Percentiles rank a stretch among this genome's conserved stretches.
Evolutionary conservation across 2,113 vertebrate genomes (phyloP).

Genomic region (Columba livia): DNA sequence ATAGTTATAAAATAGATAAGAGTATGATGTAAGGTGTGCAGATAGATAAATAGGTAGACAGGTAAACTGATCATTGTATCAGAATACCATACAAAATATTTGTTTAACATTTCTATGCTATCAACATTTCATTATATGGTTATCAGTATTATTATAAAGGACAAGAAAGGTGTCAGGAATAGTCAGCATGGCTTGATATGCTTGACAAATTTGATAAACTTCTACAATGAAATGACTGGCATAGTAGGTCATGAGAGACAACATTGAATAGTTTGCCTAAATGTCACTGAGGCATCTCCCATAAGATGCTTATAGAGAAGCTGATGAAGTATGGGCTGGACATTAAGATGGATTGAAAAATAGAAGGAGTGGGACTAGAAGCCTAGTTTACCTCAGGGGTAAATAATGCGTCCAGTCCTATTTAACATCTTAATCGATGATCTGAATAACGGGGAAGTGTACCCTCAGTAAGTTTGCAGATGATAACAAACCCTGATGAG

Average conservation of each 20-base stretch:
- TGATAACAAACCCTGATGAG: neutral
- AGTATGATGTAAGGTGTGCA: neutral
- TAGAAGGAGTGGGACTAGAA: neutral
- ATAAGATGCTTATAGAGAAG: neutral
- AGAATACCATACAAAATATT: neutral
- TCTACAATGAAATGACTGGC: neutral
- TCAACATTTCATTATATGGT: neutral
- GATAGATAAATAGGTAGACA: neutral
- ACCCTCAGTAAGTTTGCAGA: neutral
- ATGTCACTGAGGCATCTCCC: too few species aligned
- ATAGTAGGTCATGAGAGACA: neutral
- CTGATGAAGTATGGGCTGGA: neutral
- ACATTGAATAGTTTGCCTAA: neutral
- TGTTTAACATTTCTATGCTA: neutral
- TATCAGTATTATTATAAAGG: neutral
- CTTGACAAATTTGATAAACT: neutral
- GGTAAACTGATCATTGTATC: neutral
- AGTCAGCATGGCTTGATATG: neutral
- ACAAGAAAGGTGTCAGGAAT: neutral
- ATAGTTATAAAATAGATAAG: neutral
- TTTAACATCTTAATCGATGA: neutral
- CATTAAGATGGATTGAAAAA: neutral
- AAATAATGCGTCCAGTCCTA: neutral
- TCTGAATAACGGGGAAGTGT: neutral
- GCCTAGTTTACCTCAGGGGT: accelerated